Evolutionary conservation across 2,113 vertebrate species (phyloP).

Genomic region (Melozone crissalis): DNA sequence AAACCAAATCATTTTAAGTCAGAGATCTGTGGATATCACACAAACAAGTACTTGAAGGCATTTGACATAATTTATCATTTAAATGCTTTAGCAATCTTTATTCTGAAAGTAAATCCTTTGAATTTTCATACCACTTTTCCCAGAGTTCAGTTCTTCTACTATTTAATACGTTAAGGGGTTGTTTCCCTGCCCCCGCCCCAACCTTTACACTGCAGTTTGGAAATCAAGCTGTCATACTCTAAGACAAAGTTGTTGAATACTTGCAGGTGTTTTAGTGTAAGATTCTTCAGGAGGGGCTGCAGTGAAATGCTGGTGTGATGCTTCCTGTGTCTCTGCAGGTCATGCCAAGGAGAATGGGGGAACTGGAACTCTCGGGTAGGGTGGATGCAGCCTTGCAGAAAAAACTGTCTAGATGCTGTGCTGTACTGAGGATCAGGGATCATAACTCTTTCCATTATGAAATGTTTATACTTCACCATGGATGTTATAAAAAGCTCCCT

Average conservation of each 20-base stretch:
- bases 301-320: background rate
- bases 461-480: constrained; percentile 54
- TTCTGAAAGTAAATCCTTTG: background rate
- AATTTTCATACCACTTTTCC: background rate
- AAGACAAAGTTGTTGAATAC: background rate
- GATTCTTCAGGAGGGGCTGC: background rate
- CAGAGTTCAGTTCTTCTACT: background rate
- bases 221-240: background rate
- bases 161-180: background rate
- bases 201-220: background rate
- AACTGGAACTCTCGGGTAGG: background rate
- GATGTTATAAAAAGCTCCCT: constrained; percentile 61
- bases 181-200: too few relatives aligned
- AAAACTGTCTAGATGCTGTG: background rate
- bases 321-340: background rate
- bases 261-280: background rate
- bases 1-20: background rate
- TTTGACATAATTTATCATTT: background rate
- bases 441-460: constrained; percentile 53
- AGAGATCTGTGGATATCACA: background rate
- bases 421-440: background rate
- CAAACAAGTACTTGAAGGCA: background rate
- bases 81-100: background rate
- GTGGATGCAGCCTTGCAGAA: background rate
- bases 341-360: background rate